A percentile compares a stretch with the other conserved stretches of the same genome.
Evolutionary conservation across 2,888 invertebrate species (phyloP).

Genomic region (Tetragonula carbonaria): DNA sequence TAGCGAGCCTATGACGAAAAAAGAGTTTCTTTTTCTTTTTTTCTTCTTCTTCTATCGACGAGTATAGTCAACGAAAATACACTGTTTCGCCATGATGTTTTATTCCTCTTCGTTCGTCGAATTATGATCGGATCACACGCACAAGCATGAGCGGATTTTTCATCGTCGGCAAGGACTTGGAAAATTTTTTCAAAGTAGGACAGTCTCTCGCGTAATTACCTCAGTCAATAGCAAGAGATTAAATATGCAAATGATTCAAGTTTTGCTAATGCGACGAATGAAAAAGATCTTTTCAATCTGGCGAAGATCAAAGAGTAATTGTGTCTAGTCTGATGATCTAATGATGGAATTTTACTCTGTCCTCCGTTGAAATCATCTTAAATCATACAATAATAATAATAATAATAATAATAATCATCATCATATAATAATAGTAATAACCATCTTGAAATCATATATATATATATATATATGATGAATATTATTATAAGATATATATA

Average conservation of each 20-base stretch:
- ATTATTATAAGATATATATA: too few relatives aligned
- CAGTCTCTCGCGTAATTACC: slow-evolving; percentile 11
- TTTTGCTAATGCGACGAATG: not conserved
- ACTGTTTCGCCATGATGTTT: not conserved
- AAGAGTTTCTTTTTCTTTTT: too few relatives aligned
- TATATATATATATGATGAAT: too few relatives aligned
- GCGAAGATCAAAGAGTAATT: not conserved
- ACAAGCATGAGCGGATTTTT: not conserved
- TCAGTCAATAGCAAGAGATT: slow-evolving; percentile 29
- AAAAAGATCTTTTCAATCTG: not conserved
- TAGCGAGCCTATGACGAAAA: not conserved
- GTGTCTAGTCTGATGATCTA: too few relatives aligned
- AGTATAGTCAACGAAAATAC: not conserved
- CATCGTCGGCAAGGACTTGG: slow-evolving; percentile 10
- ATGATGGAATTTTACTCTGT: not conserved
- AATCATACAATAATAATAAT: too few relatives aligned
- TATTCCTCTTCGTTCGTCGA: not conserved
- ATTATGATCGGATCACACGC: too few relatives aligned
- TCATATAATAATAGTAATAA: too few relatives aligned
- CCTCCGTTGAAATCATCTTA: not conserved
- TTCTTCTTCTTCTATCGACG: not conserved
- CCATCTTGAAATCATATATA: too few relatives aligned
- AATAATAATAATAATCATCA: too few relatives aligned
- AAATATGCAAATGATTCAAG: slow-evolving; percentile 26
- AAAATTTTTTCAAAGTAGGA: slow-evolving; percentile 24